Percentiles rank a stretch among this genome's conserved stretches.
These are phyloP conservation scores for Allolobophora icterica DNA, from an alignment of 2,888 invertebrate genomes.

Conservation along the genomic window DNA sequence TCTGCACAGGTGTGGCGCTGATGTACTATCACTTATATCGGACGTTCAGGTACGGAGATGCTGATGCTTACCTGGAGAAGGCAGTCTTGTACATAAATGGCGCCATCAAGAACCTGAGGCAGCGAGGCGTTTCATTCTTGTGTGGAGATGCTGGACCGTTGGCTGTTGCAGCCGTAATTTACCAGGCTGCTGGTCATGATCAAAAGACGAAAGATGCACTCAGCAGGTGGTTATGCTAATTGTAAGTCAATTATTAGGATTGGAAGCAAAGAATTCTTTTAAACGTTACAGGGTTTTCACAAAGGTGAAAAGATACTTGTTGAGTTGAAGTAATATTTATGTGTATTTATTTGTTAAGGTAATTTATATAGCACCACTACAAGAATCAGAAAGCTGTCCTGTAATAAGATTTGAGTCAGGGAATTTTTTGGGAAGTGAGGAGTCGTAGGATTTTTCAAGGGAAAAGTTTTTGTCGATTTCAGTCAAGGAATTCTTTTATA, in stretches of 20 bases:
- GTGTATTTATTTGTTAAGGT: too few relatives aligned
- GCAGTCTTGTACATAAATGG: slow-evolving; percentile 49
- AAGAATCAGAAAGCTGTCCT: too few relatives aligned
- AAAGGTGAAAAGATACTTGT: too few relatives aligned
- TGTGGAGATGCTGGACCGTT: slow-evolving; percentile 76
- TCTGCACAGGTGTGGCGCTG: slow-evolving; percentile 71
- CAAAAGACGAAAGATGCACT: slow-evolving; percentile 62
- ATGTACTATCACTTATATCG: slow-evolving; percentile 70
- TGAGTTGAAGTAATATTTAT: too few relatives aligned
- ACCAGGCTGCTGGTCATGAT: slow-evolving; percentile 70
- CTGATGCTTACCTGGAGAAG: slow-evolving; percentile 37
- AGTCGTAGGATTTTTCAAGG: too few relatives aligned
- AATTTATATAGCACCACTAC: too few relatives aligned
- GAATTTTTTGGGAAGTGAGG: too few relatives aligned
- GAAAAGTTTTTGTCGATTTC: too few relatives aligned
- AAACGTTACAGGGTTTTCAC: too few relatives aligned
- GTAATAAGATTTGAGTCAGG: too few relatives aligned
- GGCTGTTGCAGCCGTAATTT: slow-evolving; percentile 72
- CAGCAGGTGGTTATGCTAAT: slow-evolving; percentile 41
- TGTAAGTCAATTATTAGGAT: not conserved
- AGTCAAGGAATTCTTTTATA: too few relatives aligned
- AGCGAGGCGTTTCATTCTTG: slow-evolving; percentile 72
- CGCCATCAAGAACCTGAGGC: slow-evolving; percentile 65
- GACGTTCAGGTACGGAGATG: slow-evolving; percentile 30
- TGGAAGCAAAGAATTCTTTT: too few relatives aligned